Base-by-base conservation (phyloP, 1,140 invertebrate species). In the Sycophila sp. region DNA sequence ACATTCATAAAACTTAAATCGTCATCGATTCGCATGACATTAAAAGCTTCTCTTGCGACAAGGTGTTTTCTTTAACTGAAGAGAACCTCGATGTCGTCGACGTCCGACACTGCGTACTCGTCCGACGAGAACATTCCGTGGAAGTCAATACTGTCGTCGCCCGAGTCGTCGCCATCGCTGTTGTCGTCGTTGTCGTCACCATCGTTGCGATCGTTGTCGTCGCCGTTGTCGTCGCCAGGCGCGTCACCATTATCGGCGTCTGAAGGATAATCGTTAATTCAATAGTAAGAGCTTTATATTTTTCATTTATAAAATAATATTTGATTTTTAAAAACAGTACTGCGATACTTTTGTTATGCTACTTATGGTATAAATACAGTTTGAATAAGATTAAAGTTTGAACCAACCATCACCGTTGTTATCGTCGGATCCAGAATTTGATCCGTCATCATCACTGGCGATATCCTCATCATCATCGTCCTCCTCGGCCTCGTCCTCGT, bases 401-500 rank as follows among this genome's bases (percentile, higher is more conserved):
- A 71, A 81, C 81, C 70, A 85, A 82, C 87, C 87, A 77, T 89
- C 87, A 19, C 83, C 86, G 74, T 88, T 88, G 69, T 89, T 89
- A 71, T 87, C 85, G 68, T 87, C 86, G 26, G 87, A 87, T 36
- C 83, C 87, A 66, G 84, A 85, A 75, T 88, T 88, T 5, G 83
- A 86, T 32, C 82, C 83, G 76, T 87, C 87, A 75, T 87, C 85
- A 28, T 84, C 82, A 40, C 84, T 84, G 17, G 81, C 85, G 15
- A 85, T 69, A 67, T 90, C 82, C 5, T 91, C 91, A 45, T 92
- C 91, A n/a, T 92, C 91, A 22, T 92, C 90, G 30, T 92, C 91
- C 60, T 92, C 91, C 69, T 92, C 89, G 74, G 89, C 89, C 80
- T 94, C 92, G 76, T 94, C 92, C 76, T 94, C 92, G 77, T 92